Percentiles rank a stretch among this genome's conserved stretches.
Evolutionary conservation across 1,140 invertebrate genomes (phyloP).

Genomic region (Thaumatotibia leucotreta): DNA sequence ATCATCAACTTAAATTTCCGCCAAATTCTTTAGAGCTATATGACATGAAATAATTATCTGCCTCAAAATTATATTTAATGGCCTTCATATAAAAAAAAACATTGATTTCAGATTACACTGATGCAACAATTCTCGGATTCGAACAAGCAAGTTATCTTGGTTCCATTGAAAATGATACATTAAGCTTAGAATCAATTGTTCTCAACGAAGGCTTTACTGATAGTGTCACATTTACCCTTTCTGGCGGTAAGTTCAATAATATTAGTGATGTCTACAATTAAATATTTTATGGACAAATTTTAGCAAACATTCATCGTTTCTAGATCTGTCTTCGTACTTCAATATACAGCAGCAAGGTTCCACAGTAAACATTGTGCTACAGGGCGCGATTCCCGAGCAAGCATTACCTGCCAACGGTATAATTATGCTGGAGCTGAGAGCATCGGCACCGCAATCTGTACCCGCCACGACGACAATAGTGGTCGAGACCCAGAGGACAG

Average conservation of each 20-base stretch:
- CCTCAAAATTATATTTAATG: too few relatives aligned
- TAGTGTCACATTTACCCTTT: not conserved
- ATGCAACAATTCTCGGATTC: not conserved
- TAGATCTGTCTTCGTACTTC: slow-evolving; percentile 26
- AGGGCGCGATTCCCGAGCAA: slow-evolving; percentile 21
- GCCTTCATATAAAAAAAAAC: too few relatives aligned
- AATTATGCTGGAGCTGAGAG: slow-evolving; percentile 33
- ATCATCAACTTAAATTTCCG: too few relatives aligned
- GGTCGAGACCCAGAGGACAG: slow-evolving; percentile 16
- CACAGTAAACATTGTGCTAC: slow-evolving; percentile 16
- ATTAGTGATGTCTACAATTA: too few relatives aligned
- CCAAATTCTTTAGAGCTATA: too few relatives aligned
- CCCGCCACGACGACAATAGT: slow-evolving; percentile 28
- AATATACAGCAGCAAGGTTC: not conserved
- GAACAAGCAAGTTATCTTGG: not conserved
- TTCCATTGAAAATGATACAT: not conserved
- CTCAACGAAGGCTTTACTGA: not conserved
- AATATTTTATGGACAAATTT: too few relatives aligned
- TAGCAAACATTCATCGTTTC: not conserved
- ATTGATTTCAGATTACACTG: not conserved
- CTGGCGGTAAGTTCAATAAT: not conserved
- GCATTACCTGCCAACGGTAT: slow-evolving; percentile 26
- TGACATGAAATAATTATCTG: too few relatives aligned
- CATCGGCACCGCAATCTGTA: slow-evolving; percentile 20
- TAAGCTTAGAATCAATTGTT: not conserved